A percentile compares a stretch with the other conserved stretches of the same genome.
These are phyloP conservation scores for Drosophila leonis DNA, from an alignment of 2,888 invertebrate species.

Conservation along the genomic window DNA sequence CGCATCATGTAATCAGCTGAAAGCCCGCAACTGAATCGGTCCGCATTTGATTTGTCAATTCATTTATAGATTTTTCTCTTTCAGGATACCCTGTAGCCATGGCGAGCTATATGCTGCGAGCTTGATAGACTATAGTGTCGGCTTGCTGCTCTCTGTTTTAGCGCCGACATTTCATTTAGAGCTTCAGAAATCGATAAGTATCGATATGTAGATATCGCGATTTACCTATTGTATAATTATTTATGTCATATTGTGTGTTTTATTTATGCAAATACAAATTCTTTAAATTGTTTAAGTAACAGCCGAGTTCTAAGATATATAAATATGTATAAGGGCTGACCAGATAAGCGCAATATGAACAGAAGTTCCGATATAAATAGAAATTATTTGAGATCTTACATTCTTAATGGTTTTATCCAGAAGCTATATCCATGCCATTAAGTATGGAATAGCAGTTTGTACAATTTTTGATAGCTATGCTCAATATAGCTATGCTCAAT, in stretches of 20 bases:
- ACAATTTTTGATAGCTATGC: neutral
- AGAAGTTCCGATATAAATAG: neutral
- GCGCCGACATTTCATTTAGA: neutral
- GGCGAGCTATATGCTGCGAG: rapidly evolving
- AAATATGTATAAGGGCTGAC: neutral
- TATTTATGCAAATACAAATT: no score
- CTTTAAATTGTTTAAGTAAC: no score
- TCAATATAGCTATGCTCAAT: neutral
- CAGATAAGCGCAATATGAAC: neutral
- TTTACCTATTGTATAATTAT: neutral
- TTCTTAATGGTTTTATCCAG: neutral
- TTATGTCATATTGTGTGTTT: no score
- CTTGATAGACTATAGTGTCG: neutral
- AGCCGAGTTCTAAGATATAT: neutral
- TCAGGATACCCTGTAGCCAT: constrained; percentile 14
- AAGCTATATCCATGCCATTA: neutral
- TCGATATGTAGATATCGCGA: neutral
- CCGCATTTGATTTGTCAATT: constrained; percentile 77
- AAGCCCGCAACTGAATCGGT: constrained; percentile 25
- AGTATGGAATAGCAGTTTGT: neutral
- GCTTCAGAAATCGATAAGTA: neutral
- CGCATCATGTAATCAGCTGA: constrained; percentile 73
- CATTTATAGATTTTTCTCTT: constrained; percentile 63
- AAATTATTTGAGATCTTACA: no score
- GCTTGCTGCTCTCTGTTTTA: neutral